Evolutionary conservation across 2,888 invertebrate species (phyloP).

Genomic region (Pocota personata): DNA sequence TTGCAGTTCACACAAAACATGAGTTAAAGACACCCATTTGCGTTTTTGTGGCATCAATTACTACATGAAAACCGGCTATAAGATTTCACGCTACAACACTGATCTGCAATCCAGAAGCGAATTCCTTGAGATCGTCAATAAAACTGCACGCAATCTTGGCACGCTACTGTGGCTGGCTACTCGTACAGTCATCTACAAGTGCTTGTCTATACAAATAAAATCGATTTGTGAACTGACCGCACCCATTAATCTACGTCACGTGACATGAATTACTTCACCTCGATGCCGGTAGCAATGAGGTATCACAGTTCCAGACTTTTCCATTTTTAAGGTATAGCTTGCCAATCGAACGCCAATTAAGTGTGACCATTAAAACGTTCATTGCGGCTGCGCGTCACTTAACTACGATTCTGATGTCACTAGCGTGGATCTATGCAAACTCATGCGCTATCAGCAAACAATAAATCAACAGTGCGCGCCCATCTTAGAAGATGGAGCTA

Average conservation of each 20-base stretch:
- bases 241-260: conserved; percentile 69
- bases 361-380: conserved; percentile 60
- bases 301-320: neutral
- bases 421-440: conserved; percentile 47
- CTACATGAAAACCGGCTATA: conserved; percentile 28
- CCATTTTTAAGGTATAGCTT: neutral
- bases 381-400: conserved; percentile 19
- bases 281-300: neutral
- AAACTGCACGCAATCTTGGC: conserved; percentile 60
- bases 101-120: conserved; percentile 63
- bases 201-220: conserved; percentile 45
- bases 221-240: conserved; percentile 71
- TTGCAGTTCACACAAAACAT: neutral
- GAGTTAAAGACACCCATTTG: neutral
- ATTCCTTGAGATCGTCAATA: conserved; percentile 59
- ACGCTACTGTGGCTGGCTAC: conserved; percentile 52
- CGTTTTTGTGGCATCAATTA: conserved; percentile 21
- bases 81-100: conserved; percentile 42
- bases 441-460: conserved; percentile 44
- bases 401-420: conserved; percentile 26
- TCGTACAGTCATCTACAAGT: conserved; percentile 9
- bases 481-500: neutral
- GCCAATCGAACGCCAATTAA: conserved; percentile 61
- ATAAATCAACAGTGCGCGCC: conserved; percentile 51
- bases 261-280: conserved; percentile 52